Evolutionary conservation across 2,797 vertebrate genomes (phyloP).

Genomic region (Florisuga fusca): DNA sequence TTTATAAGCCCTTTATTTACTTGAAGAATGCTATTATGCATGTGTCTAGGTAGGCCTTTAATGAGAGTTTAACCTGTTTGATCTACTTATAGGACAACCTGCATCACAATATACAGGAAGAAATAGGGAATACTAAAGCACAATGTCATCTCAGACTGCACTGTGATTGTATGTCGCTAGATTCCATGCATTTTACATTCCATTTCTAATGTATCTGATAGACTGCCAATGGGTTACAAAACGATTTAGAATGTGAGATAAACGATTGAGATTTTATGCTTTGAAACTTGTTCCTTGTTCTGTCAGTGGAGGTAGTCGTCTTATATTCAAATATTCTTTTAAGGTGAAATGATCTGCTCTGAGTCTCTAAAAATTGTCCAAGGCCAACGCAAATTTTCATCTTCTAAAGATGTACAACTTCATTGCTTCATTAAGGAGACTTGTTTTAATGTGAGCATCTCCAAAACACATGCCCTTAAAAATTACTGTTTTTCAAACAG

Average conservation of each 20-base stretch:
- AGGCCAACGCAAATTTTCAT: background rate
- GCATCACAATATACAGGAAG: background rate
- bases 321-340: background rate
- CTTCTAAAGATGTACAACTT: background rate
- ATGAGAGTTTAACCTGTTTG: slow-evolving; percentile 72
- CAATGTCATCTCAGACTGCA: background rate
- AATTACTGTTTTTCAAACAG: slow-evolving; percentile 48
- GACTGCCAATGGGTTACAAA: background rate
- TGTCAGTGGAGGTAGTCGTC: background rate
- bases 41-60: slow-evolving; percentile 56
- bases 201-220: background rate
- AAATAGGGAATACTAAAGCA: background rate
- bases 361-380: background rate
- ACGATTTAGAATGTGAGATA: background rate
- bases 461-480: slow-evolving; percentile 35
- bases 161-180: background rate
- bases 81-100: background rate
- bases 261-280: background rate
- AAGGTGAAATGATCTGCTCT: background rate
- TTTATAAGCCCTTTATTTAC: slow-evolving; percentile 69
- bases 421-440: background rate
- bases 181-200: background rate
- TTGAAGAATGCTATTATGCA: slow-evolving; percentile 18
- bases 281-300: background rate
- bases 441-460: slow-evolving; percentile 32